Evolutionary conservation across 1,140 invertebrate species (phyloP), one percentile per base, ranked within the genome.

Genomic region (Drosophila rufa): DNA sequence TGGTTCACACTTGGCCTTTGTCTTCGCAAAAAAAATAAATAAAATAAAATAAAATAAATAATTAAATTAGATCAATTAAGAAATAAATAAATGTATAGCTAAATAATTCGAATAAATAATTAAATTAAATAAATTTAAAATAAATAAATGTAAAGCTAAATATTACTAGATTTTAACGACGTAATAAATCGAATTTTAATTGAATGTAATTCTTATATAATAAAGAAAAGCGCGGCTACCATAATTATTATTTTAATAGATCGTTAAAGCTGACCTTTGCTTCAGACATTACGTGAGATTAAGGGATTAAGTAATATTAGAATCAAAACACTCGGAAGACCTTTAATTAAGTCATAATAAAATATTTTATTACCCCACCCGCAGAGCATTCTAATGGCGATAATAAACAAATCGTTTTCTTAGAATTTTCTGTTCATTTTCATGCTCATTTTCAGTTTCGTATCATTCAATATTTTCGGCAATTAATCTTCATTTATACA

Each of bases 401-500:
- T 43, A 22, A 36, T 53, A 36, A 45, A 48, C 8, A 45, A 36
- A 36, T 22, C 1, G 48, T 48, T 68, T 36, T 70, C 42, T 17
- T 30, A 69, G 70, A 57, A 75, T 65, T 80, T 68, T 43, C 15
- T 42, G 38, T 17, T 22, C 66, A 48, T 27, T 59, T 59, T 79
- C 75, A 47, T 69, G 42, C 51, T 59, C 57, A 48, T 61, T 62
- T 66, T 75, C 57, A 19, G 19, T 48, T 57, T 30, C 30, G 30
- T 33, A 50, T 65, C 36, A 69, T 78, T 82, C 61, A 66, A 81
- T 78, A 68, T 79, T 70, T 79, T 43, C 40, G 57, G 75, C 64
- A 70, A 79, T 79, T 78, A 79, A 79, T 79, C 75, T 79, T 79
- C 53, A 78, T 78, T 69, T 77, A 60, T 43, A 77, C 56, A 77